Conservation (phyloP, 2,888 invertebrate species). For the Liopterus haemorrhoidalis region DNA sequence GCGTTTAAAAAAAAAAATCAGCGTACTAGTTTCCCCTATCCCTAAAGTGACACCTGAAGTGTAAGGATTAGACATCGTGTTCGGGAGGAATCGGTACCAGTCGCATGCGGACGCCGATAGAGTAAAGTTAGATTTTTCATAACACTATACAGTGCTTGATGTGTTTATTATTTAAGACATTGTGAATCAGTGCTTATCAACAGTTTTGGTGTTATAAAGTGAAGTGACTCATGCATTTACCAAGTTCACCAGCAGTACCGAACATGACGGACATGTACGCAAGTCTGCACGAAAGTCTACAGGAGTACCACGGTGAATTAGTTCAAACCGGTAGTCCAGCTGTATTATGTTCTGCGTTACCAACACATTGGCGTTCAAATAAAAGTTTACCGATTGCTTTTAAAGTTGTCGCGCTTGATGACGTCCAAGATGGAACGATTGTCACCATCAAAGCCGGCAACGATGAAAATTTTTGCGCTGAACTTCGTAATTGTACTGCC, state of each 20-base stretch:
- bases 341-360: conserved; percentile 88
- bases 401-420: conserved; percentile 90
- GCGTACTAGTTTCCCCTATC: no score
- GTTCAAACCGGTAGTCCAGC: conserved; percentile 93
- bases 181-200: no score
- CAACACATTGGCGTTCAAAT: conserved; percentile 95
- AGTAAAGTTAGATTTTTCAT: no score
- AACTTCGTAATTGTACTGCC: conserved; percentile 86
- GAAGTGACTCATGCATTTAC: conserved; percentile 56
- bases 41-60: no score
- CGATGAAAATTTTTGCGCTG: conserved; percentile 96
- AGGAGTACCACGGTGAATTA: conserved; percentile 88
- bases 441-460: conserved; percentile 94
- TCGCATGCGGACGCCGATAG: conserved; percentile 3
- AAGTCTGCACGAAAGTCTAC: conserved; percentile 70
- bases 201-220: not conserved
- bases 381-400: conserved; percentile 95
- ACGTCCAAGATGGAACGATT: conserved; percentile 88
- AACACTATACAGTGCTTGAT: no score
- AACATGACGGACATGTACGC: conserved; percentile 70
- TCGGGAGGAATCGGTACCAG: conserved; percentile 10
- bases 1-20: conserved; percentile 20
- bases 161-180: no score
- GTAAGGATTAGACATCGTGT: no score
- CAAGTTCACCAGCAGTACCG: conserved; percentile 52